Evolutionary conservation across 1,140 invertebrate species (phyloP).

Genomic region (Sarcophaga peregrina): DNA sequence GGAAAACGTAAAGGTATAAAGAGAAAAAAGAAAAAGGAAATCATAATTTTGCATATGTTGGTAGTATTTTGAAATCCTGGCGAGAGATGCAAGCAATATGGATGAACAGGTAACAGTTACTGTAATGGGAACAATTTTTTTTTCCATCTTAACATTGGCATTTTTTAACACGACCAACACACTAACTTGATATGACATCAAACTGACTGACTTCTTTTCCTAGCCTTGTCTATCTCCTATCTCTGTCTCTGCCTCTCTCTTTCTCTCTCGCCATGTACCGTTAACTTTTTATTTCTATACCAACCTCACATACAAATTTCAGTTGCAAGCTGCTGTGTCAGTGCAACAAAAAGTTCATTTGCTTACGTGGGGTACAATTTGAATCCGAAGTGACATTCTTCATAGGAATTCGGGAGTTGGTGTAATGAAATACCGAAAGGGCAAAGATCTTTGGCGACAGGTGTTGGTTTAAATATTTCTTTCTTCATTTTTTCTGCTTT

Average conservation of each 20-base stretch:
- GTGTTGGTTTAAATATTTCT: not conserved
- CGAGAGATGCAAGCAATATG: not conserved
- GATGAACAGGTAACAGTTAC: not conserved
- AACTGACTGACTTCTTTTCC: not conserved
- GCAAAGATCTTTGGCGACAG: slow-evolving; percentile 17
- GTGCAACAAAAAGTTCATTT: not conserved
- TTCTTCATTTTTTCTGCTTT: not conserved
- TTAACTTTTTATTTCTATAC: no score
- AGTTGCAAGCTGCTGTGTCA: not conserved
- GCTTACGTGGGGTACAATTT: not conserved
- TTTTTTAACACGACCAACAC: not conserved
- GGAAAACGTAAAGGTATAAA: not conserved
- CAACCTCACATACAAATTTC: no score
- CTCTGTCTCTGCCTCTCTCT: no score
- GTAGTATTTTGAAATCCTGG: not conserved
- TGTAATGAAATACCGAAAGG: not conserved
- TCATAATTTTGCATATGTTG: slow-evolving; percentile 22
- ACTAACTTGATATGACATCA: slow-evolving; percentile 8
- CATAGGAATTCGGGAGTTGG: not conserved
- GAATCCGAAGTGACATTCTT: not conserved
- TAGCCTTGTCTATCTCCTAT: not conserved
- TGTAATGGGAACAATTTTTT: not conserved
- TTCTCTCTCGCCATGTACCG: no score
- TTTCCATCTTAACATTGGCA: no score
- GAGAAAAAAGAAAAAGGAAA: not conserved